A percentile compares a stretch with the other conserved stretches of the same genome.
Conservation (phyloP, 2,888 invertebrate species). For the Blomia tropicalis region DNA sequence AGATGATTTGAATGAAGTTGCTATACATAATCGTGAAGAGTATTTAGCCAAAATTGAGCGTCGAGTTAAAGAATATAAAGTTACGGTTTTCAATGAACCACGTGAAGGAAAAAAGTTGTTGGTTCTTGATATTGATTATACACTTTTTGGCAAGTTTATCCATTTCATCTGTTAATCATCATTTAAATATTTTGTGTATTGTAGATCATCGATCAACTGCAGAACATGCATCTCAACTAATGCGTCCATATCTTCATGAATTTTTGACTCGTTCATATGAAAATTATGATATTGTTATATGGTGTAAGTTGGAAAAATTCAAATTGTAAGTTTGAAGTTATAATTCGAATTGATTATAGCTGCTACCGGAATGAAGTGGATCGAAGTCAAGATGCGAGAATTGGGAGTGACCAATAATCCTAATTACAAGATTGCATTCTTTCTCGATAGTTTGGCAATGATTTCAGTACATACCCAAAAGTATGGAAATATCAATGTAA, state of each 20-base stretch:
- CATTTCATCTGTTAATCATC: neutral
- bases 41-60: slow-evolving; percentile 49
- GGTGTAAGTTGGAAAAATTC: slow-evolving; percentile 48
- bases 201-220: slow-evolving; percentile 72
- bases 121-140: slow-evolving; percentile 89
- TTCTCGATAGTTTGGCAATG: slow-evolving; percentile 81
- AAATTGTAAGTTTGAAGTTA: neutral
- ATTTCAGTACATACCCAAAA: slow-evolving; percentile 79
- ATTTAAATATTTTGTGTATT: slow-evolving; percentile 16
- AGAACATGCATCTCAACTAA: slow-evolving; percentile 68
- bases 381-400: slow-evolving; percentile 86
- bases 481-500: slow-evolving; percentile 76
- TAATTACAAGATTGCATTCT: slow-evolving; percentile 78
- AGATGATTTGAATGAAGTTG: slow-evolving; percentile 44
- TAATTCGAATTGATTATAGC: slow-evolving; percentile 37
- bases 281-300: slow-evolving; percentile 88
- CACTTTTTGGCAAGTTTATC: slow-evolving; percentile 52
- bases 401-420: slow-evolving; percentile 66
- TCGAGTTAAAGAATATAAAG: slow-evolving; percentile 62
- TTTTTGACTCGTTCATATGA: slow-evolving; percentile 71
- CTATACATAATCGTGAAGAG: slow-evolving; percentile 48
- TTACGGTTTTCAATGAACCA: slow-evolving; percentile 62
- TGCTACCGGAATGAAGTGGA: slow-evolving; percentile 96
- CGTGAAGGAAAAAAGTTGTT: slow-evolving; percentile 70
- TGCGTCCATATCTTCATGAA: slow-evolving; percentile 88